Percentiles rank a stretch among this genome's conserved stretches.
These are phyloP conservation scores for Acleris emargana DNA, from an alignment of 2,888 invertebrate genomes.

Conservation along the genomic window DNA sequence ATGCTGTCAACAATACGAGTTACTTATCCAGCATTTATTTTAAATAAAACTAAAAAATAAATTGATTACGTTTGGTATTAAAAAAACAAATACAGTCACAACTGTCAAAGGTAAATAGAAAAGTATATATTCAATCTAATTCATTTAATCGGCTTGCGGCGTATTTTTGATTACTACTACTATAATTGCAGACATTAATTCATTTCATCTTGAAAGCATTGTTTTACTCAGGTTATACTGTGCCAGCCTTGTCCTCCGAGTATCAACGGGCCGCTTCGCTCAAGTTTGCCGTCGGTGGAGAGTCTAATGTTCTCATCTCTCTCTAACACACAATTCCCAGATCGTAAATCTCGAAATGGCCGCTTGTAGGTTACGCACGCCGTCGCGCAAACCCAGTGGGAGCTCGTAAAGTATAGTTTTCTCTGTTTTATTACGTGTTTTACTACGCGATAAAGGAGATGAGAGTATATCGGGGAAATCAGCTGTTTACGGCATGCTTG, in stretches of 20 bases:
- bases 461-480: slow-evolving; percentile 79
- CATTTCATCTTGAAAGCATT: slow-evolving; percentile 41
- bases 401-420: slow-evolving; percentile 83
- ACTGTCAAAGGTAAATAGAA: too few species aligned
- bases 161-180: too few species aligned
- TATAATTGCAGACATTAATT: background rate
- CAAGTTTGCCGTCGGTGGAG: slow-evolving; percentile 73
- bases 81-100: too few species aligned
- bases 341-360: slow-evolving; percentile 85
- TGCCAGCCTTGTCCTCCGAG: slow-evolving; percentile 67
- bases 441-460: slow-evolving; percentile 79
- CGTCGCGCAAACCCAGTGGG: slow-evolving; percentile 76
- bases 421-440: slow-evolving; percentile 83
- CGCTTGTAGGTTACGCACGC: slow-evolving; percentile 85
- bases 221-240: slow-evolving; percentile 58
- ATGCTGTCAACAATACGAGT: too few species aligned
- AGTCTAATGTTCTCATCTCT: slow-evolving; percentile 80
- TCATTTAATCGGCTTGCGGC: too few species aligned
- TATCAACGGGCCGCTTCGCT: slow-evolving; percentile 69
- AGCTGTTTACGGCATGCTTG: slow-evolving; percentile 83
- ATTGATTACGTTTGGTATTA: too few species aligned
- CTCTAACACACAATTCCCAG: slow-evolving; percentile 84
- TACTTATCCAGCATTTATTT: too few species aligned
- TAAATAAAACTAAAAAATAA: too few species aligned
- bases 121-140: too few species aligned